Evolutionary conservation across 2,888 invertebrate species (phyloP).

Genomic region (Nomada fucata): DNA sequence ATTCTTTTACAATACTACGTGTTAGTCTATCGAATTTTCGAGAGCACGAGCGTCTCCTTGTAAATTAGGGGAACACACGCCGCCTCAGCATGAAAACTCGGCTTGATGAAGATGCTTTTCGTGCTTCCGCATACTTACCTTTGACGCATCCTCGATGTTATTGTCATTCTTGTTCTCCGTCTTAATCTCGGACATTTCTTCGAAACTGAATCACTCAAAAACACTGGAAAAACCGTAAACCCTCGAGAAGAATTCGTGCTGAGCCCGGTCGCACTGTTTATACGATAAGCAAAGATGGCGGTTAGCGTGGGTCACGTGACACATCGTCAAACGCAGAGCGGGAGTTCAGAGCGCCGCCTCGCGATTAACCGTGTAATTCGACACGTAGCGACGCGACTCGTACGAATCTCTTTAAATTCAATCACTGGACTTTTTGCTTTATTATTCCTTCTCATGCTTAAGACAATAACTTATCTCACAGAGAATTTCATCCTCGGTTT

Average conservation of each 20-base stretch:
- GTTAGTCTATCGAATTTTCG: conserved; percentile 68
- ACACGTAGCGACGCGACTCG: conserved; percentile 68
- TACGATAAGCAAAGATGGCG: conserved; percentile 86
- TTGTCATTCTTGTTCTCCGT: conserved; percentile 83
- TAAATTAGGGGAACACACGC: conserved; percentile 74
- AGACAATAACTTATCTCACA: not conserved
- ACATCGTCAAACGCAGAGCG: conserved; percentile 79
- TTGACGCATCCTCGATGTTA: conserved; percentile 82
- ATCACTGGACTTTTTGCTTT: conserved; percentile 25
- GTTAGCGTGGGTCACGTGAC: conserved; percentile 87
- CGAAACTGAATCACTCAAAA: conserved; percentile 80
- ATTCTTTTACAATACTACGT: conserved; percentile 37
- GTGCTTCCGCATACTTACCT: conserved; percentile 77
- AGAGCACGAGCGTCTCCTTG: conserved; percentile 73
- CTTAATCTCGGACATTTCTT: conserved; percentile 83
- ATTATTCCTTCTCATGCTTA: not conserved
- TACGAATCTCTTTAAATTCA: conserved; percentile 41
- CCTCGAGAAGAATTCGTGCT: conserved; percentile 81
- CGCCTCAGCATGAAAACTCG: conserved; percentile 82
- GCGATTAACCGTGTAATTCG: conserved; percentile 57
- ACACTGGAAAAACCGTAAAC: conserved; percentile 77
- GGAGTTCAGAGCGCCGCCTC: conserved; percentile 78
- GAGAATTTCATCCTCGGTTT: not conserved
- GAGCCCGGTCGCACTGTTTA: conserved; percentile 86
- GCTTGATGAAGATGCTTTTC: conserved; percentile 79